These are phyloP conservation scores for Coenonympha glycerion DNA, from an alignment of 2,888 invertebrate genomes.

Conservation along the genomic window DNA sequence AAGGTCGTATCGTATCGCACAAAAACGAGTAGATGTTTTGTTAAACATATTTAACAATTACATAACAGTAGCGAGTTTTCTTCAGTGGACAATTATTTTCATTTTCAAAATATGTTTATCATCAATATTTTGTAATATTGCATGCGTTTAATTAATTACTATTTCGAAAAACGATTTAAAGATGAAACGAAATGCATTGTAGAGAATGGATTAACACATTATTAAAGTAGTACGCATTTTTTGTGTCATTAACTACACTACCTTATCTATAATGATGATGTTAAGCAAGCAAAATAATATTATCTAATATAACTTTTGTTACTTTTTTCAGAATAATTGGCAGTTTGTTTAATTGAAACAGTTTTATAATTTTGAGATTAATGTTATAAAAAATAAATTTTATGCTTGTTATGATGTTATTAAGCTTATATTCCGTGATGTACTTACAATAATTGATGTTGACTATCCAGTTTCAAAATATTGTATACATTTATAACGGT, in stretches of 20 bases:
- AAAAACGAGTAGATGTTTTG: slow-evolving; percentile 52
- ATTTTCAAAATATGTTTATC: not conserved
- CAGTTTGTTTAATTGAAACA: not conserved
- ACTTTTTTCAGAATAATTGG: too few species aligned
- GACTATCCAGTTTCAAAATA: slow-evolving; percentile 45
- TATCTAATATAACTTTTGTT: too few species aligned
- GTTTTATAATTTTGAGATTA: slow-evolving; percentile 10
- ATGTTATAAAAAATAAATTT: slow-evolving; percentile 15
- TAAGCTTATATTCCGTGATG: slow-evolving; percentile 44
- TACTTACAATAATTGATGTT: slow-evolving; percentile 54
- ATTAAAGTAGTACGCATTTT: too few species aligned
- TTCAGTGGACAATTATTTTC: not conserved
- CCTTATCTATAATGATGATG: too few species aligned
- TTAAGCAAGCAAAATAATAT: too few species aligned
- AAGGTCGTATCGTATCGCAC: slow-evolving; percentile 66
- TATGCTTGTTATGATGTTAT: slow-evolving; percentile 35
- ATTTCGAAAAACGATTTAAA: too few species aligned
- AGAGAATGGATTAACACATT: too few species aligned
- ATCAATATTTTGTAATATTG: too few species aligned
- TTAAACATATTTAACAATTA: not conserved
- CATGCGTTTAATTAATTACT: too few species aligned
- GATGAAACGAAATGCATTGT: too few species aligned
- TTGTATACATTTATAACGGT: slow-evolving; percentile 70
- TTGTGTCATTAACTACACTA: too few species aligned
- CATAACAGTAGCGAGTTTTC: not conserved